These are phyloP conservation scores for Nemotelus nigrinus DNA, from an alignment of 2,888 invertebrate species.

Conservation along the genomic window DNA sequence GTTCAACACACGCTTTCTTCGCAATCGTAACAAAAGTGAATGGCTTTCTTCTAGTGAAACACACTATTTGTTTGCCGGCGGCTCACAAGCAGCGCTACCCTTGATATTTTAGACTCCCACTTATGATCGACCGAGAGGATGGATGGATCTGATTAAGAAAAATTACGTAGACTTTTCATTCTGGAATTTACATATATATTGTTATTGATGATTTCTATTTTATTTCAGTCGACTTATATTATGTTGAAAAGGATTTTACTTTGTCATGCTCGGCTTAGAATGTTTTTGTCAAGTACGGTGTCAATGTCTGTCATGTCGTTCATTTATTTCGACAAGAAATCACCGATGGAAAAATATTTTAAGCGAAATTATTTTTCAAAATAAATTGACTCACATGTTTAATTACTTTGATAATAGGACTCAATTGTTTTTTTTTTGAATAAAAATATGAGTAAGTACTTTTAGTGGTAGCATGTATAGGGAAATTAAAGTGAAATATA, in stretches of 20 bases:
- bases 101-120: conserved; percentile 3
- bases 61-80: conserved; percentile 13
- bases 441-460: too few relatives aligned
- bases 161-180: conserved; percentile 39
- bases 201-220: conserved; percentile 36
- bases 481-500: too few relatives aligned
- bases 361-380: too few relatives aligned
- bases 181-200: conserved; percentile 33
- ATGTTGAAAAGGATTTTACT: background rate
- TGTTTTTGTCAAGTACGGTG: conserved; percentile 7
- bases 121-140: background rate
- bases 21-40: too few relatives aligned
- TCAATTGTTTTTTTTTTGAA: too few relatives aligned
- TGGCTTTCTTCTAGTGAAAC: background rate
- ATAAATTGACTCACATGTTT: too few relatives aligned
- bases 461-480: too few relatives aligned
- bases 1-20: too few relatives aligned
- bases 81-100: conserved; percentile 20
- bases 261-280: background rate
- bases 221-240: conserved; percentile 7
- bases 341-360: too few relatives aligned
- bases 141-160: conserved; percentile 32
- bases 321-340: too few relatives aligned
- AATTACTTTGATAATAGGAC: too few relatives aligned
- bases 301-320: background rate